Evolutionary conservation across 2,888 invertebrate genomes (phyloP), one percentile per base, ranked within the genome.

Genomic region (Stramonita haemastoma): DNA sequence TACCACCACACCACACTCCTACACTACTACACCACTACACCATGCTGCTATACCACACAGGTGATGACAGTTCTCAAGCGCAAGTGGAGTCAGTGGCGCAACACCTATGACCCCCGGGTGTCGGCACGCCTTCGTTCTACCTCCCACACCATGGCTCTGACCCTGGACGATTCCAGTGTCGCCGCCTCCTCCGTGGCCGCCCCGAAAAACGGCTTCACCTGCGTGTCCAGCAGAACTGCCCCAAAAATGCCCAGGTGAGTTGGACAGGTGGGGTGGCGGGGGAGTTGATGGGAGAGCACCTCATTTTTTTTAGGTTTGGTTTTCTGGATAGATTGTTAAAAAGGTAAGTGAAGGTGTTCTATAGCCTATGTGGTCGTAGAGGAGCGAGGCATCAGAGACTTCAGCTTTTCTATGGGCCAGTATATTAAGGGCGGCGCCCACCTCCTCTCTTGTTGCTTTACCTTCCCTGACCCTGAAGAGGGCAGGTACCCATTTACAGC

Each of bases 121-220:
- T 32, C 87, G 46, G 90, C 88, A 5, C 87, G 91, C 19, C 88
- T 87, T 0, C 73, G 90, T 8, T 87, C 79, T 77, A 81, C 86
- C 70, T 90, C 90, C 73, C 90, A 90, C 84, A 91, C 91, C 29
- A 88, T 89, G 89, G 90, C 90, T 56, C 66, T 91, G 70, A 91
- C 91, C 34, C n/a, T 91, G 87, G 91, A 90, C 57, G 91, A 91
- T 17, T 32, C 79, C 22, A 56, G 36, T 32, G 88, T 26, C 36
- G 85, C 70, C 56, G 79, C 79, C 34, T 17, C 79, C 26, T 32
- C 34, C 17, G 34, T 79, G 79, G 34, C 73, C 73, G 29, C 77
- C 34, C 81, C 86, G 11, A 90, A 83, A 60, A 91, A 91, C 34
- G 91, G 91, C 56, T 88, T 86, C 86, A 81, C 86, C 73, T 77